phyloP scores from a whole-genome alignment of 1,140 invertebrate species.

The Saccostrea glomerata region DNA sequence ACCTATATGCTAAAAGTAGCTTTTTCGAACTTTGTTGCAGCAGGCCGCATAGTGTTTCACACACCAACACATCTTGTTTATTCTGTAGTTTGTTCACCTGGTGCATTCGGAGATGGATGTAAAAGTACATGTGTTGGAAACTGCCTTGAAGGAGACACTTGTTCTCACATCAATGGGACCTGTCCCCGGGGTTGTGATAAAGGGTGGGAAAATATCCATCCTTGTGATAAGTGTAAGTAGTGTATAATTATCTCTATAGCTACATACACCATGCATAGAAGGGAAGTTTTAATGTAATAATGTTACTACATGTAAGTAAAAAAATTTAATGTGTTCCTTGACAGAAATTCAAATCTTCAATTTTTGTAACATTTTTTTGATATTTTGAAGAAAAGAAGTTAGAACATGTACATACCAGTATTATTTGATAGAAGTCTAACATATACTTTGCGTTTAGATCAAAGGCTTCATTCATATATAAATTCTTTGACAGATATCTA shows the following conservation, averaged over 20 bases:
- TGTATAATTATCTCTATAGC: not conserved
- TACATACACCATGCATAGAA: not conserved
- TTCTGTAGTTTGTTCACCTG: not conserved
- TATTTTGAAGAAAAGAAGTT: too few relatives aligned
- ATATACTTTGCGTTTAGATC: too few relatives aligned
- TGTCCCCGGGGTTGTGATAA: not conserved
- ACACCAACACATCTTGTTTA: not conserved
- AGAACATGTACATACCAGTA: too few relatives aligned
- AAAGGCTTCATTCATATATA: too few relatives aligned
- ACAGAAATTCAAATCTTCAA: not conserved
- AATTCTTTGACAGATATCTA: not conserved
- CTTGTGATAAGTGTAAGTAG: not conserved
- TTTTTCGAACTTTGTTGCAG: not conserved
- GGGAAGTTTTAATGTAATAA: not conserved
- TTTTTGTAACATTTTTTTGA: too few relatives aligned
- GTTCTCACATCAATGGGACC: not conserved
- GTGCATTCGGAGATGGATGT: not conserved
- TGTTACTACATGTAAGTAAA: too few relatives aligned
- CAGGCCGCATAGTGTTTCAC: too few relatives aligned
- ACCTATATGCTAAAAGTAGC: too few relatives aligned
- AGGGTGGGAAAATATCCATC: not conserved
- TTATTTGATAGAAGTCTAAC: too few relatives aligned
- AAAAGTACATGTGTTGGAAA: not conserved
- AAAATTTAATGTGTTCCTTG: not conserved
- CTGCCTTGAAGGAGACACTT: not conserved